Evolutionary conservation across 2,888 invertebrate genomes (phyloP).

Genomic region (Tipula unca): DNA sequence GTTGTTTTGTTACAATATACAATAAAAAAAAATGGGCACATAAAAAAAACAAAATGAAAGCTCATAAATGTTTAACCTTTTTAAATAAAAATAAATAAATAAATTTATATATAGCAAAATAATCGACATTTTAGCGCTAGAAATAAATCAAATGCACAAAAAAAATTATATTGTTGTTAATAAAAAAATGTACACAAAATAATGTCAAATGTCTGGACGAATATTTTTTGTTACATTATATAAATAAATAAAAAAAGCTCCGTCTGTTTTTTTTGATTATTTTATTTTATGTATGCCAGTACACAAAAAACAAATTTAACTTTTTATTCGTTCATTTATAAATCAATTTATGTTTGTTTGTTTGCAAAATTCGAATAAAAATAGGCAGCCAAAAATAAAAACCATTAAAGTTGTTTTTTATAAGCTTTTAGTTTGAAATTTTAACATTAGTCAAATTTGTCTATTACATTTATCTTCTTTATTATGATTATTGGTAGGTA

Average conservation of each 20-base stretch:
- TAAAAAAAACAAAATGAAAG: not conserved
- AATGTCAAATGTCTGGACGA: slow-evolving; percentile 1
- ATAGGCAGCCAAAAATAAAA: too few relatives aligned
- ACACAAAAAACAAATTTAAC: not conserved
- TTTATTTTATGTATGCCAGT: not conserved
- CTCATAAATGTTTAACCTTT: not conserved
- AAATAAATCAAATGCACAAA: not conserved
- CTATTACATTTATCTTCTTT: too few relatives aligned
- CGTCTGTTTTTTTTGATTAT: not conserved
- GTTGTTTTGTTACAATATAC: not conserved
- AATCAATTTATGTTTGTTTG: not conserved
- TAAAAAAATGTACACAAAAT: not conserved
- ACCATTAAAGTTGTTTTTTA: too few relatives aligned
- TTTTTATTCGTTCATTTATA: not conserved
- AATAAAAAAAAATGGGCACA: not conserved
- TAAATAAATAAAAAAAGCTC: not conserved
- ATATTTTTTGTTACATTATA: not conserved
- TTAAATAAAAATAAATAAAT: not conserved
- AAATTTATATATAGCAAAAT: not conserved
- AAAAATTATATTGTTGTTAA: not conserved
- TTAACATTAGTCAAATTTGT: too few relatives aligned
- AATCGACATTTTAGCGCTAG: not conserved
- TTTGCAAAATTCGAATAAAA: too few relatives aligned
- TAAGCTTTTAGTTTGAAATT: too few relatives aligned
- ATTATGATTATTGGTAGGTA: too few relatives aligned